Base-by-base conservation (phyloP, 2,888 invertebrate species). In the Brachyptera risi region DNA sequence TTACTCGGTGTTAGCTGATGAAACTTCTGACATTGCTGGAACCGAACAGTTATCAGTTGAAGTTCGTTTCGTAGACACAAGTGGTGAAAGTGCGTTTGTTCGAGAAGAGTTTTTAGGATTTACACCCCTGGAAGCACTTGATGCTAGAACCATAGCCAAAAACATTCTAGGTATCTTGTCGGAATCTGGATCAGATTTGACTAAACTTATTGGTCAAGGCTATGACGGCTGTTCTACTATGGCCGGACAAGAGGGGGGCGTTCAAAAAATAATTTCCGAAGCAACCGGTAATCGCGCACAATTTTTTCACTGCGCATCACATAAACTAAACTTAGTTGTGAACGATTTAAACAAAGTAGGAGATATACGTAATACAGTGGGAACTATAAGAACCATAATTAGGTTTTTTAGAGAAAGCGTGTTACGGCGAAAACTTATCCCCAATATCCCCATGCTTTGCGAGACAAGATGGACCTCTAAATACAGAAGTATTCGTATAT, bases 41-140 rank as follows among this genome's bases (percentile, higher is more conserved):
- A 66, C 62, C 61, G 66, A 71, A 65, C 70, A 68, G 65, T 65
- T 70, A 51, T 70, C 70, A 42, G 68, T 71, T 58, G 69, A 69
- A 38, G 26, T 60, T 1, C 26, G 57, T 24, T 58, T 19, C 42
- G 31, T 50, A 15, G 51, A 59, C 5, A 17, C 27, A 17, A 35
- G 15, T 7, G 42, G 24, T n/a, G 1, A 11, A 31, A 21, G 35
- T 37, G n/a, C 37, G 17, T 21, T 26, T 23, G 26, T 60, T 17
- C 2, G 26, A 15, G 59, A 59, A 65, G 49, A 60, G 63, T 61
- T 64, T 65, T 58, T 62, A 61, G 65, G 62, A 35, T 60, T 56
- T 49, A 42, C 61, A 35, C 31, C 54, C 24, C 56, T 63, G 47
- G 60, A n/a, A 44, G 59, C 27, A 56, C 40, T 65, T 37, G 49